Conservation (phyloP, 2,888 invertebrate genomes). For the Heteromyza rotundicornis region DNA sequence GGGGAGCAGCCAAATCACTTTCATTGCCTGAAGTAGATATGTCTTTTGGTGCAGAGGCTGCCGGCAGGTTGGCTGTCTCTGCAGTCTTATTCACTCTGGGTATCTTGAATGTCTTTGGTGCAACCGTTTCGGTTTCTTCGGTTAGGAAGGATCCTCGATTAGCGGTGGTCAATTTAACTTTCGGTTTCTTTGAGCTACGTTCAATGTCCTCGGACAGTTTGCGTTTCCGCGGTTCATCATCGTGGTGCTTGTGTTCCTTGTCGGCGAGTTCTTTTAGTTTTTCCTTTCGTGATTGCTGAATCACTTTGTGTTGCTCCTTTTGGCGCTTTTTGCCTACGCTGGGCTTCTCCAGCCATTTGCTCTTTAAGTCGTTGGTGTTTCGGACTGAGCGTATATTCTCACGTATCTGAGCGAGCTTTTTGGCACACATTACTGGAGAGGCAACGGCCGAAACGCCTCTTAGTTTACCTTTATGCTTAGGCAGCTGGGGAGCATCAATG, state of each 20-base stretch:
- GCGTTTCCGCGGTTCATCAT: neutral
- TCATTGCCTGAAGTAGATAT: too few relatives aligned
- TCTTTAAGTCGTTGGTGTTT: slow-evolving; percentile 35
- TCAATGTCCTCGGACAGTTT: too few relatives aligned
- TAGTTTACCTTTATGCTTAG: slow-evolving; percentile 47
- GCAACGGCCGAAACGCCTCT: slow-evolving; percentile 42
- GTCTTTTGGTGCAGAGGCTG: too few relatives aligned
- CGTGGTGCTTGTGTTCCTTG: slow-evolving; percentile 26
- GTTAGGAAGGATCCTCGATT: slow-evolving; percentile 68
- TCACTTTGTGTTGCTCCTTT: slow-evolving; percentile 28
- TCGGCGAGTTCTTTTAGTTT: slow-evolving; percentile 49
- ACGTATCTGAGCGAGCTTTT: too few relatives aligned
- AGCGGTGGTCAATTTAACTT: slow-evolving; percentile 64
- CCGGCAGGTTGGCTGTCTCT: too few relatives aligned
- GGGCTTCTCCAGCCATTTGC: slow-evolving; percentile 53
- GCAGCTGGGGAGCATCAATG: slow-evolving; percentile 50
- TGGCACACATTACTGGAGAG: too few relatives aligned
- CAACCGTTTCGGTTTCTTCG: slow-evolving; percentile 36
- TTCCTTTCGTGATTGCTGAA: slow-evolving; percentile 48
- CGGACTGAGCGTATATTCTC: slow-evolving; percentile 26
- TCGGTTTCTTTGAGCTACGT: slow-evolving; percentile 36
- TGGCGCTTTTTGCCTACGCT: slow-evolving; percentile 31
- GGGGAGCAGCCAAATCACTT: too few relatives aligned
- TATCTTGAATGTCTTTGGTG: slow-evolving; percentile 22
- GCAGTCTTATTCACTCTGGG: too few relatives aligned